These are phyloP conservation scores for Amiota mariae DNA, from an alignment of 2,888 invertebrate species.

Conservation along the genomic window DNA sequence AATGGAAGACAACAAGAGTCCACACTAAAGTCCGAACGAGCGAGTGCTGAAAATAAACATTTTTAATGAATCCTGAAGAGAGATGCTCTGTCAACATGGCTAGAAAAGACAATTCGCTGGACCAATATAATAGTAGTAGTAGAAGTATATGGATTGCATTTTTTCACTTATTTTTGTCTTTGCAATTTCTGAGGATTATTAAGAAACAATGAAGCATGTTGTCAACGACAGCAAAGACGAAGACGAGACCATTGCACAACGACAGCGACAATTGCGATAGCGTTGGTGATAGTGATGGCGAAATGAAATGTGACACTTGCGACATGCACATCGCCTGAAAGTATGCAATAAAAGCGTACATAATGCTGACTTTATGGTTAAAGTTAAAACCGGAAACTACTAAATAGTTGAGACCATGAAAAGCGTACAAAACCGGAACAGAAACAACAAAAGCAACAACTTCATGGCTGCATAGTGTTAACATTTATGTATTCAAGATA, in stretches of 20 bases:
- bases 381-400: slow-evolving; percentile 66
- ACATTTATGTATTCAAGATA: no score
- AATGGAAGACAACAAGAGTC: not conserved
- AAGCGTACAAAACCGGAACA: slow-evolving; percentile 5
- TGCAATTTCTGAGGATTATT: slow-evolving; percentile 50
- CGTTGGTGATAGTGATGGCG: not conserved
- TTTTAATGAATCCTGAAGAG: slow-evolving; percentile 49
- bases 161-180: not conserved
- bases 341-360: slow-evolving; percentile 63
- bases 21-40: not conserved
- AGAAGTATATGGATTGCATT: not conserved
- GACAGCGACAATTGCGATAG: not conserved
- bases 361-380: slow-evolving; percentile 60
- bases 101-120: not conserved
- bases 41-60: slow-evolving; percentile 52
- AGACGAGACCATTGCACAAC: no score
- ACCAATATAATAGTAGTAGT: no score
- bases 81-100: not conserved
- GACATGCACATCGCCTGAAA: slow-evolving; percentile 40
- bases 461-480: not conserved
- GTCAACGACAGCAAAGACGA: not conserved
- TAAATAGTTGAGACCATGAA: slow-evolving; percentile 64
- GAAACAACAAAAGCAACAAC: not conserved
- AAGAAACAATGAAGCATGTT: slow-evolving; percentile 60
- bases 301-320: slow-evolving; percentile 21